Evolutionary conservation across 2,113 vertebrate genomes (phyloP).

Genomic region (Caranx ignobilis): DNA sequence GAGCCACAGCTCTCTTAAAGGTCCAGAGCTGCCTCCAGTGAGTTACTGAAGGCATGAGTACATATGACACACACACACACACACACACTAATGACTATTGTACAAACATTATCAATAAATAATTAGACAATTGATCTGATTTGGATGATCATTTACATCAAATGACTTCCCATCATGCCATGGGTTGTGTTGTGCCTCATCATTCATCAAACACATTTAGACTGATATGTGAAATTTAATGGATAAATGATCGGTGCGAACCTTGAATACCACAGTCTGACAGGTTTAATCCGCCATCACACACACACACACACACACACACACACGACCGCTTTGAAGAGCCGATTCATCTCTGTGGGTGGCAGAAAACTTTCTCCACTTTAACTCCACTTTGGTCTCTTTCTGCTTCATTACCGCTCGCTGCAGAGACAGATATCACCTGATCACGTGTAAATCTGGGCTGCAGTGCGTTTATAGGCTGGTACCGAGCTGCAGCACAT

Average conservation of each 20-base stretch:
- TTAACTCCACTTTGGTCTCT: constrained; percentile 50
- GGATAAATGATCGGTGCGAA: no score
- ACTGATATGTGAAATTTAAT: no score
- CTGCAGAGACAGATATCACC: constrained; percentile 34
- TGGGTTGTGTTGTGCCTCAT: no score
- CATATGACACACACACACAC: no score
- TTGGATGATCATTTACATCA: no score
- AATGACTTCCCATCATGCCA: no score
- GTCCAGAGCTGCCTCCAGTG: constrained; percentile 8
- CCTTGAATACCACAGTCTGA: not conserved
- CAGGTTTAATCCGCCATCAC: constrained; percentile 20
- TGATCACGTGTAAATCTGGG: constrained; percentile 24
- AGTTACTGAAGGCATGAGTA: not conserved
- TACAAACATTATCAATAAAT: no score
- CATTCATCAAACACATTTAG: no score
- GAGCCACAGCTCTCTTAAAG: constrained; percentile 77
- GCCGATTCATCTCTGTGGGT: constrained; percentile 43
- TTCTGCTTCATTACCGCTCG: constrained; percentile 37
- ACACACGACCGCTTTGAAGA: constrained; percentile 24
- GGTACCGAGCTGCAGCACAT: not conserved
- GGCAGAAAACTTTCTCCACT: constrained; percentile 26
- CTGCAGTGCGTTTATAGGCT: not conserved
- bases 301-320: not conserved
- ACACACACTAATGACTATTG: no score
- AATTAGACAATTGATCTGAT: no score